Percentiles rank a stretch among this genome's conserved stretches.
These are phyloP conservation scores for Heliocidaris tuberculata DNA, from an alignment of 35 echinoderm and acorn worm genomes.

Conservation along the genomic window DNA sequence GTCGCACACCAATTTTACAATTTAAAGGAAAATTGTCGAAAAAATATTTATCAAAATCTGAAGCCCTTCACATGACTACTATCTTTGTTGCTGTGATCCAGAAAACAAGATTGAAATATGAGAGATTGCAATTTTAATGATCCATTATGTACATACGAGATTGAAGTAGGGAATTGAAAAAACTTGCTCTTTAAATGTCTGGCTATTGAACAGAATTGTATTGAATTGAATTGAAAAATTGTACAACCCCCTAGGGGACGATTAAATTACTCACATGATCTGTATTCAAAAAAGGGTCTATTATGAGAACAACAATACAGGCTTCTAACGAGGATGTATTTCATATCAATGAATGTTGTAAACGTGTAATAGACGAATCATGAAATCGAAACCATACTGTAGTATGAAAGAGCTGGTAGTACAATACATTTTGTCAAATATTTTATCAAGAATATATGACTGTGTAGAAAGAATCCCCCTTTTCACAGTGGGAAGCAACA, in stretches of 20 bases:
- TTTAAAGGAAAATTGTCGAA: neutral
- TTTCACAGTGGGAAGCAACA: too few species aligned
- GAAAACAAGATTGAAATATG: neutral
- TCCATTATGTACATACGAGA: too few species aligned
- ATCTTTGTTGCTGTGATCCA: neutral
- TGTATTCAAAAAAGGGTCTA: neutral
- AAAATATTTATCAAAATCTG: neutral
- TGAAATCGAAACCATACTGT: neutral
- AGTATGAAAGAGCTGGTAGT: neutral
- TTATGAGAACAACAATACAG: neutral
- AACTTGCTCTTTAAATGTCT: slow-evolving; percentile 7
- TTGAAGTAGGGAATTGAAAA: neutral
- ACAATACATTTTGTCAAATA: neutral
- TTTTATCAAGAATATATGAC: neutral
- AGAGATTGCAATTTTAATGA: slow-evolving; percentile 3
- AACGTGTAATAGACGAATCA: neutral
- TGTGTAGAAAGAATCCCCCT: too few species aligned
- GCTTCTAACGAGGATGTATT: neutral
- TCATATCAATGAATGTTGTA: neutral
- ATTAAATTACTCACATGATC: neutral
- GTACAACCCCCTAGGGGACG: neutral
- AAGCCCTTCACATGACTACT: neutral
- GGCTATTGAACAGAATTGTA: neutral
- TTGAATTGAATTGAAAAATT: neutral
- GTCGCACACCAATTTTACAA: neutral